phyloP scores from a whole-genome alignment of 2,797 vertebrate genomes.

The Tragelaphus eurycerus region DNA sequence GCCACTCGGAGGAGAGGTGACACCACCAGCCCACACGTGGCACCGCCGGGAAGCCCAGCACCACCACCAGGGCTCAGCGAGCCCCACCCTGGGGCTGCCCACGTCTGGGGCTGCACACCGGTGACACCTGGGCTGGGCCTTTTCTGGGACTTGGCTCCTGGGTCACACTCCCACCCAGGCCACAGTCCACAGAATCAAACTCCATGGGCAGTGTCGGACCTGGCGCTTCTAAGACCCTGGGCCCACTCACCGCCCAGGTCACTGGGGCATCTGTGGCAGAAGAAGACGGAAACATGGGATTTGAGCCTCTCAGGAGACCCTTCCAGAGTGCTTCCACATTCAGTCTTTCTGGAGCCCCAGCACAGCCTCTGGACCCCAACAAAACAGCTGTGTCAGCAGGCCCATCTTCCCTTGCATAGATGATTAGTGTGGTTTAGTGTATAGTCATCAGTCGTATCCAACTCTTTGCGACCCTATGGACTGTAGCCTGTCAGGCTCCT shows the following conservation, averaged over 20 bases:
- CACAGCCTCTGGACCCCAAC: not conserved
- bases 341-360: not conserved
- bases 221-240: not conserved
- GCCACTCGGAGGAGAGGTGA: not conserved
- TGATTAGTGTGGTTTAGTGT: not conserved
- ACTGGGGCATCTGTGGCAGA: not conserved
- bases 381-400: not conserved
- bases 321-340: no score
- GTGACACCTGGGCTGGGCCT: not conserved
- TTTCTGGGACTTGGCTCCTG: not conserved
- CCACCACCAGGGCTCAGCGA: not conserved
- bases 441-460: not conserved
- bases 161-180: not conserved
- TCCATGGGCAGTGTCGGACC: not conserved
- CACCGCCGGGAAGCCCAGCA: not conserved
- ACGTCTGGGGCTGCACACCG: not conserved
- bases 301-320: not conserved
- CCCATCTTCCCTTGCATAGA: not conserved
- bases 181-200: not conserved
- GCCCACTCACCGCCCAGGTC: not conserved
- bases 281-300: accelerated
- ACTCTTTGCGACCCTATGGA: not conserved
- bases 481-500: not conserved
- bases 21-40: not conserved
- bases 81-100: not conserved